Conservation (phyloP, 2,797 vertebrate genomes). For the Coranthus polyacanthus region DNA sequence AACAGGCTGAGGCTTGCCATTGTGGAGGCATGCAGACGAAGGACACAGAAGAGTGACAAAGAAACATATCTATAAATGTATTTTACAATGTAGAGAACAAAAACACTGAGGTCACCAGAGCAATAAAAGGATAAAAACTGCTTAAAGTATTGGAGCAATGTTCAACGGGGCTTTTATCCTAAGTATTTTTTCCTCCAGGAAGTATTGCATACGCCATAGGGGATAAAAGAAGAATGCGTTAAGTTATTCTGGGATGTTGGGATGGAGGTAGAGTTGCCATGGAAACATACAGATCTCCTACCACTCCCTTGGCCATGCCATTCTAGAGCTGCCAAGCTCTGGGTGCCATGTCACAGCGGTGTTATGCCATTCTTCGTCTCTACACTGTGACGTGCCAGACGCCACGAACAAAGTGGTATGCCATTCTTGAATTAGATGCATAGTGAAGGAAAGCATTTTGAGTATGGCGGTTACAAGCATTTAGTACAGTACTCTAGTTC, state of each 20-base stretch:
- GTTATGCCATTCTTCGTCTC: slow-evolving; percentile 60
- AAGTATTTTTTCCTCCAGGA: slow-evolving; percentile 60
- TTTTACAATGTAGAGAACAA: neutral
- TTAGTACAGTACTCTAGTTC: slow-evolving; percentile 1
- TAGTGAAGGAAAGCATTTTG: slow-evolving; percentile 35
- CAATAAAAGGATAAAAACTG: slow-evolving; percentile 34
- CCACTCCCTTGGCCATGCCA: slow-evolving; percentile 68
- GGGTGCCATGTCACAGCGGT: slow-evolving; percentile 61
- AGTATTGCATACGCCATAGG: slow-evolving; percentile 62
- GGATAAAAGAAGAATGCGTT: slow-evolving; percentile 68
- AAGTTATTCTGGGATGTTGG: slow-evolving; percentile 79
- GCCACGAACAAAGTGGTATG: slow-evolving; percentile 35
- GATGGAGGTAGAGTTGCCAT: slow-evolving; percentile 64
- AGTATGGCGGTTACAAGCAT: slow-evolving; percentile 14
- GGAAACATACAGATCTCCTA: slow-evolving; percentile 74
- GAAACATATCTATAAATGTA: slow-evolving; percentile 33
- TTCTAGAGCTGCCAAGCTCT: slow-evolving; percentile 66
- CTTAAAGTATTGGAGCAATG: slow-evolving; percentile 41
- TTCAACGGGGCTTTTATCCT: slow-evolving; percentile 10
- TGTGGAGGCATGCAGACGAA: slow-evolving; percentile 49
- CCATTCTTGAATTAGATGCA: slow-evolving; percentile 47
- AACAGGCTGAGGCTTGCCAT: slow-evolving; percentile 55
- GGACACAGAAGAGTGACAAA: slow-evolving; percentile 41
- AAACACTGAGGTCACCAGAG: neutral
- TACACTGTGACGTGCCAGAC: slow-evolving; percentile 41